Evolutionary conservation across 2,113 vertebrate species (phyloP).

Genomic region (Chlorocebus sabaeus): DNA sequence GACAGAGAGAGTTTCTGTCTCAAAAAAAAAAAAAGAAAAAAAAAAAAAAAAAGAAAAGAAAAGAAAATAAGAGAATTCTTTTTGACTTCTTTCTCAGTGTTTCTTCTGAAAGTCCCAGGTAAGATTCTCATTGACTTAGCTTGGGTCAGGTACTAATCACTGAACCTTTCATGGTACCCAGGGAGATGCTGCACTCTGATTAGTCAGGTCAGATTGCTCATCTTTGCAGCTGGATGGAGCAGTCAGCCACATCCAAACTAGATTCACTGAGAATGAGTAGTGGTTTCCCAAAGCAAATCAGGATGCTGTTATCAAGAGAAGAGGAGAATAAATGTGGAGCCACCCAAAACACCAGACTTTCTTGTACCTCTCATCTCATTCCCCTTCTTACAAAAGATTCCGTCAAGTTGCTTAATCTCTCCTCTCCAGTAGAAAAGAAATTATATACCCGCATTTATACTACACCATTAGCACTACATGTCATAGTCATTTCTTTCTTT

Average conservation of each 20-base stretch:
- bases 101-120: not conserved
- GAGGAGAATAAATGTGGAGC: not conserved
- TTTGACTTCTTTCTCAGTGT: not conserved
- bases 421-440: not conserved
- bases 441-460: no score
- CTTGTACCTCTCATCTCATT: not conserved
- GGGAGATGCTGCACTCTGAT: not conserved
- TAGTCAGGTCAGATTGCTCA: not conserved
- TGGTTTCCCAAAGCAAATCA: not conserved
- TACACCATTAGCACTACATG: not conserved
- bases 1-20: no score
- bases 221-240: not conserved
- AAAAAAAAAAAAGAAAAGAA: no score
- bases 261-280: not conserved
- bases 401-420: not conserved
- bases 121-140: not conserved
- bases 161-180: not conserved
- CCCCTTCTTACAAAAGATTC: not conserved
- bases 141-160: not conserved
- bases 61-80: not conserved
- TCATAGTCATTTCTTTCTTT: not conserved
- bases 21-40: no score
- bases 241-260: not conserved
- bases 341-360: not conserved
- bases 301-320: not conserved